Conservation (phyloP, 2,113 vertebrate species). For the Poicephalus gulielmi region DNA sequence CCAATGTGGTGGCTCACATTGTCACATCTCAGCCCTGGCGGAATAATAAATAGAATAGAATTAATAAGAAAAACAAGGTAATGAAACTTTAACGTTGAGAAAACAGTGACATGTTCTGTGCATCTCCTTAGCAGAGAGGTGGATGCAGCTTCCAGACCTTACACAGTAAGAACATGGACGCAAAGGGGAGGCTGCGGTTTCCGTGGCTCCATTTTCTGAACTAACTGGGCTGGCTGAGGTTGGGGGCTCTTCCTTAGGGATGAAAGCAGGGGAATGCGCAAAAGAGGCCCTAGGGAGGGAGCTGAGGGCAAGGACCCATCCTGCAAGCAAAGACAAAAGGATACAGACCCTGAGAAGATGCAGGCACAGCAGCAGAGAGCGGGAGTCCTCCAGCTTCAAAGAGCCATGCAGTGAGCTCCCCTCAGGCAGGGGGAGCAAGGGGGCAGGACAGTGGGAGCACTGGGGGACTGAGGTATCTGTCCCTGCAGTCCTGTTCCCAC, state of each 20-base stretch:
- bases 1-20: conserved; percentile 87
- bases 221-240: not conserved
- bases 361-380: not conserved
- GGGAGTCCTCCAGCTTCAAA: not conserved
- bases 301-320: not conserved
- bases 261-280: not conserved
- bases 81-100: conserved; percentile 66
- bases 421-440: not conserved
- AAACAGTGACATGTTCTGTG: conserved; percentile 74
- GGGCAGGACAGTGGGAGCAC: not conserved
- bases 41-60: conserved; percentile 75
- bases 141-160: conserved; percentile 77
- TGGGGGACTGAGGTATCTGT: not conserved
- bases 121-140: conserved; percentile 74
- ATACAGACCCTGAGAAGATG: accelerated
- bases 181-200: conserved; percentile 57
- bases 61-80: conserved; percentile 75
- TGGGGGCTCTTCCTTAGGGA: not conserved
- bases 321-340: not conserved
- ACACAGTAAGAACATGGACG: conserved; percentile 67
- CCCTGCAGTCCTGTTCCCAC: not conserved
- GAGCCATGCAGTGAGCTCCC: not conserved
- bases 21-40: conserved; percentile 92
- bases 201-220: conserved; percentile 76
- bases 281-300: not conserved